Percentiles rank a stretch among this genome's conserved stretches.
These are phyloP conservation scores for Pachyseris speciosa DNA, from an alignment of 64 coral and sea anemone genomes.

Conservation along the genomic window DNA sequence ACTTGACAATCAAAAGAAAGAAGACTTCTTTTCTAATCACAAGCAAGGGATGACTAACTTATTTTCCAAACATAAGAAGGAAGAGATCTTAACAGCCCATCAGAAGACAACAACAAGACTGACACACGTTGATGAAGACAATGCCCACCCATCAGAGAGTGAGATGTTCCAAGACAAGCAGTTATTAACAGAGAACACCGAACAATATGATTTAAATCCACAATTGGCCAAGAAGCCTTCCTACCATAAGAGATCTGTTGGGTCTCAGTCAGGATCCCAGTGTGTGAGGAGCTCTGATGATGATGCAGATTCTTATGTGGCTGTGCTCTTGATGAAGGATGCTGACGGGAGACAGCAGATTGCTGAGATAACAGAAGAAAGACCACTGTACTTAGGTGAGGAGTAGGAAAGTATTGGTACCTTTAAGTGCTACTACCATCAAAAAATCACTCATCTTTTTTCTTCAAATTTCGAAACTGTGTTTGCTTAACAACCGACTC, in stretches of 20 bases:
- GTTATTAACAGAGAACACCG: background rate
- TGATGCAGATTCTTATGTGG: background rate
- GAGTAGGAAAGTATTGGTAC: too few relatives aligned
- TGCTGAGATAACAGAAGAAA: slow-evolving; percentile 35
- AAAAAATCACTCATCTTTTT: too few relatives aligned
- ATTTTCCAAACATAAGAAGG: background rate
- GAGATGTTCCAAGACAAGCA: background rate
- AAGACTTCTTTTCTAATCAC: background rate
- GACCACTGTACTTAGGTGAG: slow-evolving; percentile 46
- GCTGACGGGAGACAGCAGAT: background rate
- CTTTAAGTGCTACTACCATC: too few relatives aligned
- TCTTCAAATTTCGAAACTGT: too few relatives aligned
- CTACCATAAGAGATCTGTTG: slow-evolving; percentile 31
- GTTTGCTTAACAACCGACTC: too few relatives aligned
- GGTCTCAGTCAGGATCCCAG: background rate
- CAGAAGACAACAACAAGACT: background rate
- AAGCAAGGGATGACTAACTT: background rate
- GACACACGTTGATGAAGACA: too few relatives aligned
- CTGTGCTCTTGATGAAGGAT: slow-evolving; percentile 36
- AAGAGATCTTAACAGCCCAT: background rate
- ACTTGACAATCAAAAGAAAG: background rate
- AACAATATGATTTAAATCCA: background rate
- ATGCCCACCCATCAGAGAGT: background rate
- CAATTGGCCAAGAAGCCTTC: slow-evolving; percentile 9
- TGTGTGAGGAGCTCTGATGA: background rate